Conservation (phyloP, 2,113 vertebrate genomes). For the Platanista minor region DNA sequence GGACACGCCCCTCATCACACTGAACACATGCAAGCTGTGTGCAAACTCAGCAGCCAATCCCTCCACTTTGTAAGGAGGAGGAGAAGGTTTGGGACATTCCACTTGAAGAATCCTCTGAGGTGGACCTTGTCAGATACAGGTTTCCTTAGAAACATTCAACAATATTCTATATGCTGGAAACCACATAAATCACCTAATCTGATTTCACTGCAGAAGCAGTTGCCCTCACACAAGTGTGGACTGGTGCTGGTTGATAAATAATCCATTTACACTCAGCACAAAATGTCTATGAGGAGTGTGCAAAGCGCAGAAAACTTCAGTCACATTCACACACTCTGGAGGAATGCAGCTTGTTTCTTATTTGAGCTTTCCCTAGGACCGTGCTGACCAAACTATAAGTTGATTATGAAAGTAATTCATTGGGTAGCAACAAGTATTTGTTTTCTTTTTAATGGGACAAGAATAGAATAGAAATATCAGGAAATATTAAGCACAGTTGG, state of each 20-base stretch:
- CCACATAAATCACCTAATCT: not conserved
- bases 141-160: not conserved
- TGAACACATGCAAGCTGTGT: not conserved
- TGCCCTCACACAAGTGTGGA: not conserved
- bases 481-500: not conserved
- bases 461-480: not conserved
- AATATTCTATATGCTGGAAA: not conserved
- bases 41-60: not conserved
- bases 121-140: not conserved
- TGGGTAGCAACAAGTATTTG: not conserved
- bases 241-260: not conserved
- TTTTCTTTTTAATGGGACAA: not conserved
- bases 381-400: not conserved
- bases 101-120: not conserved
- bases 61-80: not conserved
- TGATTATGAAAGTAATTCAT: slow-evolving; percentile 7
- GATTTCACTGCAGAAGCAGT: not conserved
- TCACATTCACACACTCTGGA: not conserved
- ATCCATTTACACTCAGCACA: accelerated
- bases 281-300: not conserved
- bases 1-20: accelerated
- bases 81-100: not conserved
- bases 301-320: not conserved
- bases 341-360: not conserved
- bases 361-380: not conserved